Base-by-base conservation (phyloP, 2,888 invertebrate species). In the Rhogogaster chlorosoma region DNA sequence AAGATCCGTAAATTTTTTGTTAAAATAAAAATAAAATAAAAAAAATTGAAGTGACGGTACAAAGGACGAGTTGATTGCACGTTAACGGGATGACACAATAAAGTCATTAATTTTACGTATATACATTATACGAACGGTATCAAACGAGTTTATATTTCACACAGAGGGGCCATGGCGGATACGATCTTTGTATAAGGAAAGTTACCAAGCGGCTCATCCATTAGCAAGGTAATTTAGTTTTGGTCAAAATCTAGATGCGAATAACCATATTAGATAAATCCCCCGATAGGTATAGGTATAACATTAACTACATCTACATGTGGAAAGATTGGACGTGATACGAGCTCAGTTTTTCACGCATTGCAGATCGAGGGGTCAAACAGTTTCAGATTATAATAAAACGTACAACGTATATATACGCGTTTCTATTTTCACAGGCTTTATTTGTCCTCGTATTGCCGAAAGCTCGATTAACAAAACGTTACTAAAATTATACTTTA, bases 131-230 rank as follows among this genome's bases (percentile, higher is more conserved):
- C 32, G 67, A 71, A 6, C 9, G 32, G n/a, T 73, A 42, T 73
- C 26, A 42, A 67, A 67, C 71, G 71, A 73, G 71, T 42, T 73
- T 70, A 70, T 42, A 67, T 67, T 67, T 67, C 15, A 73, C 42
- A 26, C 71, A 73, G 22, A 42, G 22, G 7, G 26, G 38, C n/a
- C n/a, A 42, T 42, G 42, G 29, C 15, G 22, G 71, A 42, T 42
- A 73, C 71, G 42, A 73, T 73, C 42, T 73, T 73, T 18, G 71
- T 73, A 42, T 22, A 38, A 73, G 42, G 71, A 42, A 73, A 73
- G 36, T 73, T 15, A 36, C 71, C 71, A 73, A 73, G 26, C 71
- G 71, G 36, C 22, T 73, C 71, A 73, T 73, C 71, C 71, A 73
- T 73, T 73, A 73, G 71, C 71, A 10, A 42, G 38, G 38, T 10